Percentiles rank a stretch among this genome's conserved stretches.
Conservation (phyloP, 2,888 invertebrate genomes). For the Sipha maydis region DNA sequence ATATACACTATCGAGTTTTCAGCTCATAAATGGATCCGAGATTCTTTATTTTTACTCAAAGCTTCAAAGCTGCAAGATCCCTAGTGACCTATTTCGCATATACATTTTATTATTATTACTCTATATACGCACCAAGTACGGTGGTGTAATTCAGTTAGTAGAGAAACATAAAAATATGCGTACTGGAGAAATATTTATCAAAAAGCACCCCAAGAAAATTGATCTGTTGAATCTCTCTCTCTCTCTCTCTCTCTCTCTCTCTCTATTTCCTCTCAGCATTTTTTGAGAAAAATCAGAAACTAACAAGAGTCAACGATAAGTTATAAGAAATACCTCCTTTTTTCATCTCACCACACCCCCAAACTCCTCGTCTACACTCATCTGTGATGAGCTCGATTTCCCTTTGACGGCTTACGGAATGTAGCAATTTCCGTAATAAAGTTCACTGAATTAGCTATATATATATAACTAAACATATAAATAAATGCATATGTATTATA, state of each 20-base stretch:
- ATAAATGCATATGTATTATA: too few species aligned
- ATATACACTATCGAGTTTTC: background rate
- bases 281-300: constrained; percentile 29
- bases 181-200: constrained; percentile 41
- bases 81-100: constrained; percentile 18
- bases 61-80: background rate
- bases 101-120: constrained; percentile 15
- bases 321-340: background rate
- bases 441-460: background rate
- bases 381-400: background rate
- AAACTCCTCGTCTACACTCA: background rate
- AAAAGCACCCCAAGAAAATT: constrained; percentile 33
- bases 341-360: background rate
- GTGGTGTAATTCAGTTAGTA: constrained; percentile 28
- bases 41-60: background rate
- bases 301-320: constrained; percentile 18
- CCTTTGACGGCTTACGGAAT: constrained; percentile 35
- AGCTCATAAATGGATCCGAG: background rate
- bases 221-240: constrained; percentile 37
- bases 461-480: too few species aligned
- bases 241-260: background rate
- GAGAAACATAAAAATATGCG: background rate
- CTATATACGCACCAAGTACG: background rate
- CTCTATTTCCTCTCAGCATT: background rate
- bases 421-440: constrained; percentile 48